A percentile compares a stretch with the other conserved stretches of the same genome.
Conservation (phyloP, 2,113 vertebrate species). For the Percina caprodes region DNA sequence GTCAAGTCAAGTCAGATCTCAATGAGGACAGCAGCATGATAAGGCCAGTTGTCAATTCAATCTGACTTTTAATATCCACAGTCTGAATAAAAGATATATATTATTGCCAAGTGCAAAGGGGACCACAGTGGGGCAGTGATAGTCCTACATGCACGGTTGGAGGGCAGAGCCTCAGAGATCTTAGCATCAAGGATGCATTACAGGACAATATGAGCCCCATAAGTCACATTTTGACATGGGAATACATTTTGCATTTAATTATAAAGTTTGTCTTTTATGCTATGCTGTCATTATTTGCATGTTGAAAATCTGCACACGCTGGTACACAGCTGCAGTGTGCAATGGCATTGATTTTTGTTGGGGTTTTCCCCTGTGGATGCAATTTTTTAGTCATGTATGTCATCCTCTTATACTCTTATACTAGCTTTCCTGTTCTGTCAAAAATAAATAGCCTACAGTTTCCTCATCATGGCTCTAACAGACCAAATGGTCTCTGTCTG, state of each 20-base stretch:
- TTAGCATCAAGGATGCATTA: background rate
- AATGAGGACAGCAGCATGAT: background rate
- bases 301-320: background rate
- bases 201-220: background rate
- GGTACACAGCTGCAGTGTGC: background rate
- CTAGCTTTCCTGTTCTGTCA: background rate
- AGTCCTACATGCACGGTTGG: background rate
- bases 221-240: background rate
- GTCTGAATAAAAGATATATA: background rate
- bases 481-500: no score
- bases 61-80: background rate
- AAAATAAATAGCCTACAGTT: background rate
- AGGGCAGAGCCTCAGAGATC: background rate
- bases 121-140: background rate
- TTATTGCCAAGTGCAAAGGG: constrained; percentile 2
- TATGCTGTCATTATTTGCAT: background rate
- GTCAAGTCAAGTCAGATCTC: background rate
- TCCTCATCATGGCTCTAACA: background rate
- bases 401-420: background rate
- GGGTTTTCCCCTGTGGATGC: background rate
- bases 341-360: background rate
- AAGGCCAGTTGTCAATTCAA: background rate
- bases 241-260: background rate
- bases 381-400: background rate
- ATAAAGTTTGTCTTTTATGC: background rate